phyloP scores from a whole-genome alignment of 2,113 vertebrate species.

The Enhydra lutris region DNA sequence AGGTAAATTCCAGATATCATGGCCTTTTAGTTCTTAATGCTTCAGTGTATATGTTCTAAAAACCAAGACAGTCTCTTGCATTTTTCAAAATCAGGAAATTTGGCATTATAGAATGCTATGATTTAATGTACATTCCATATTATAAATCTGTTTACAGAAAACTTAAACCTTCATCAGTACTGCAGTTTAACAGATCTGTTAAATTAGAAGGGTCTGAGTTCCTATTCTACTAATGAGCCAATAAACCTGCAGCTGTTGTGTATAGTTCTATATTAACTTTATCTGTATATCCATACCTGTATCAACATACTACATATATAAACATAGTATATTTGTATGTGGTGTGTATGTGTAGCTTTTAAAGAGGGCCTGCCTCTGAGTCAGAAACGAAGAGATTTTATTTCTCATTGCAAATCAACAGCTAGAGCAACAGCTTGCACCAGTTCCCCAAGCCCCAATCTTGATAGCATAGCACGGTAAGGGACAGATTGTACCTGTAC shows the following conservation, averaged over 20 bases:
- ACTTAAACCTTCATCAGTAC: neutral
- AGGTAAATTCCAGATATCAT: neutral
- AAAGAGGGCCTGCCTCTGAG: neutral
- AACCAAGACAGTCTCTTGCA: neutral
- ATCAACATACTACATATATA: neutral
- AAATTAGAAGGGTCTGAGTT: neutral
- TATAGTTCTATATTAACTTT: neutral
- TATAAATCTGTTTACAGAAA: neutral
- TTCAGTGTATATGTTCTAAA: neutral
- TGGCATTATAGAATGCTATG: neutral
- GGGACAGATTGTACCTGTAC: neutral
- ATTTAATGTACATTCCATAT: neutral
- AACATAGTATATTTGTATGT: neutral
- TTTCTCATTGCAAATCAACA: neutral
- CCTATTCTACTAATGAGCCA: neutral
- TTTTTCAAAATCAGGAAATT: neutral
- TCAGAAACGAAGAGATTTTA: neutral
- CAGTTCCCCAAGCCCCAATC: neutral
- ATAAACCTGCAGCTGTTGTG: neutral
- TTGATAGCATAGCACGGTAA: rapidly evolving
- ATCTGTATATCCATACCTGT: neutral
- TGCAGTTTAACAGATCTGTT: neutral
- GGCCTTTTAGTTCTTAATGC: neutral
- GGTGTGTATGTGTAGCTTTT: neutral
- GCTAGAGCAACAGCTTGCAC: neutral